phyloP scores from a whole-genome alignment of 64 coral and sea anemone species.

The Dendronephthya gigantea region DNA sequence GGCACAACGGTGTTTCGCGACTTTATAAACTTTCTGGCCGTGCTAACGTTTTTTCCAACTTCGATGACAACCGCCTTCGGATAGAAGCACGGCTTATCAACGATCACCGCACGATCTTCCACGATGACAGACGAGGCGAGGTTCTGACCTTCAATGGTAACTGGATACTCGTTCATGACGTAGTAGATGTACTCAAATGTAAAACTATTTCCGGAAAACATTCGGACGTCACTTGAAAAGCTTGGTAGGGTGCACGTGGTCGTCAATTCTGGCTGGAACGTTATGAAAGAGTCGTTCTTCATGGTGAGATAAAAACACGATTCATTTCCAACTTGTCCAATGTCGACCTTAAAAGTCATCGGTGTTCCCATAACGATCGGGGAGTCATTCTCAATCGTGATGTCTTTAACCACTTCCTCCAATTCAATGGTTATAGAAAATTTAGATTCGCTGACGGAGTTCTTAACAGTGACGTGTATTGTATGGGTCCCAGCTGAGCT shows the following conservation, averaged over 20 bases:
- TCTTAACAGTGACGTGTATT: constrained; percentile 7
- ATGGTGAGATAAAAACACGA: constrained; percentile 44
- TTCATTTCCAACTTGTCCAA: constrained; percentile 42
- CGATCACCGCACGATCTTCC: neutral
- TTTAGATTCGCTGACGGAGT: constrained; percentile 36
- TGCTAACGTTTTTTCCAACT: neutral
- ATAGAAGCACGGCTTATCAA: constrained; percentile 32
- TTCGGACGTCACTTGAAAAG: neutral
- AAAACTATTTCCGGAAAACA: neutral
- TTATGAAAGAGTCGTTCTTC: constrained; percentile 30
- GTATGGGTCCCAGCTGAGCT: neutral
- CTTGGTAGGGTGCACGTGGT: neutral
- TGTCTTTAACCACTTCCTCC: constrained; percentile 29
- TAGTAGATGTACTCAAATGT: neutral
- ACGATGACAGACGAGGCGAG: neutral
- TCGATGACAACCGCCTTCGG: constrained; percentile 26
- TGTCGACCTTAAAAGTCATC: constrained; percentile 24
- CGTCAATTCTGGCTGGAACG: constrained; percentile 15
- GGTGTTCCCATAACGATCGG: constrained; percentile 22
- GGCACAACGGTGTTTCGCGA: neutral
- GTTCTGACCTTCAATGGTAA: constrained; percentile 15
- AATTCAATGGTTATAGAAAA: neutral
- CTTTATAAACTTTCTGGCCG: neutral
- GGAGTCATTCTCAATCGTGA: constrained; percentile 35
- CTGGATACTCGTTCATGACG: neutral